These are phyloP conservation scores for Liolophura sinensis DNA, from an alignment of 1,140 invertebrate species.

Conservation along the genomic window DNA sequence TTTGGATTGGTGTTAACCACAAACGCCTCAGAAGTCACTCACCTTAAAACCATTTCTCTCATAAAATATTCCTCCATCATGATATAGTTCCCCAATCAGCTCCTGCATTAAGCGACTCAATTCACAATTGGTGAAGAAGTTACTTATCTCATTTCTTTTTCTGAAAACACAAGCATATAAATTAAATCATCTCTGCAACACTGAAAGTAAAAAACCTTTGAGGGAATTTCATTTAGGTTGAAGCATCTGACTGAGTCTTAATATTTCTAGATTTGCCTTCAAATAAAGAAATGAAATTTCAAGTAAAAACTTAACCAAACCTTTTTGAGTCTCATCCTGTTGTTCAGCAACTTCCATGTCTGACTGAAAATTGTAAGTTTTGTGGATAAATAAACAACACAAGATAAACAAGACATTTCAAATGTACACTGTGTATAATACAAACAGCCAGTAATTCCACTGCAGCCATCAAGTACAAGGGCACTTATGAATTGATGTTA, in stretches of 20 bases:
- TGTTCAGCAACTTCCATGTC: constrained; percentile 69
- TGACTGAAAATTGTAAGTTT: constrained; percentile 60
- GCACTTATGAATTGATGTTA: too few species aligned
- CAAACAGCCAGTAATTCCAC: too few species aligned
- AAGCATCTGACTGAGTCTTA: too few species aligned
- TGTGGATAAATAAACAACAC: background rate
- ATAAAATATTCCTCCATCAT: constrained; percentile 95
- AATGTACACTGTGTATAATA: too few species aligned
- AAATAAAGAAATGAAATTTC: too few species aligned
- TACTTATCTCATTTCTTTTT: constrained; percentile 68
- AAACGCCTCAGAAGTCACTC: constrained; percentile 1
- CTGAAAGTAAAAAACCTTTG: constrained; percentile 1
- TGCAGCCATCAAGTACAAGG: too few species aligned
- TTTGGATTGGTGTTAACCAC: background rate
- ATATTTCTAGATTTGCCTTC: too few species aligned
- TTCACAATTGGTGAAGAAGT: constrained; percentile 75
- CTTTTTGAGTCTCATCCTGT: constrained; percentile 62
- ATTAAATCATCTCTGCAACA: constrained; percentile 1
- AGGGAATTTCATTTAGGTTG: too few species aligned
- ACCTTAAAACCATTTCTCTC: constrained; percentile 87
- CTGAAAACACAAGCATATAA: constrained; percentile 39
- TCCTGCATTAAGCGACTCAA: constrained; percentile 86
- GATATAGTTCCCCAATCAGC: constrained; percentile 85
- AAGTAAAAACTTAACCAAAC: constrained; percentile 7
- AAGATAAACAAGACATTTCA: background rate